Conservation (phyloP, 1,140 invertebrate species). For the Hylyphantes graminicola region DNA sequence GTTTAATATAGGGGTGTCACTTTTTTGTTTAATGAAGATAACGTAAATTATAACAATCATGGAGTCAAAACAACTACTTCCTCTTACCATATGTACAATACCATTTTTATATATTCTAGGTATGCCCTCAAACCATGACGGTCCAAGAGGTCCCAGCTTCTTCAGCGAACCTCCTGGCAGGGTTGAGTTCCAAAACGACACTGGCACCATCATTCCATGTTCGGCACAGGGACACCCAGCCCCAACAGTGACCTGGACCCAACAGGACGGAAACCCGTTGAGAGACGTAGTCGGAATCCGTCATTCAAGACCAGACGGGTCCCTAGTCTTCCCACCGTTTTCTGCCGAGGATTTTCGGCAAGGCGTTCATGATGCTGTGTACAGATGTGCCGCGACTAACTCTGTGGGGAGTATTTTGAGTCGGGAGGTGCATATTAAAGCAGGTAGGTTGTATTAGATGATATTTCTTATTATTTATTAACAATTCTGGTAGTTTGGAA, state of each 20-base stretch:
- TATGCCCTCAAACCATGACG: slow-evolving; percentile 5
- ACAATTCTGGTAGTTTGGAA: too few species aligned
- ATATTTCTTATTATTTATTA: not conserved
- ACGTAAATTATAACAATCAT: not conserved
- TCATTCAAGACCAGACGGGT: slow-evolving; percentile 71
- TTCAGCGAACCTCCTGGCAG: slow-evolving; percentile 89
- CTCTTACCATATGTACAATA: not conserved
- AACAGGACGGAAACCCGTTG: slow-evolving; percentile 73
- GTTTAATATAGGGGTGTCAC: not conserved
- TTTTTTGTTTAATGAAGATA: not conserved
- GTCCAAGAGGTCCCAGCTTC: slow-evolving; percentile 81
- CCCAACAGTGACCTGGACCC: slow-evolving; percentile 85
- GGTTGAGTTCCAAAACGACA: slow-evolving; percentile 93
- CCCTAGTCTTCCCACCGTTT: slow-evolving; percentile 68
- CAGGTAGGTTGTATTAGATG: slow-evolving; percentile 75
- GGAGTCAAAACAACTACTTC: not conserved
- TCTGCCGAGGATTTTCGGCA: slow-evolving; percentile 68
- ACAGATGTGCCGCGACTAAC: slow-evolving; percentile 79
- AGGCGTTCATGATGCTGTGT: slow-evolving; percentile 70
- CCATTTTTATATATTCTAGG: not conserved
- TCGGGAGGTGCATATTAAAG: slow-evolving; percentile 82
- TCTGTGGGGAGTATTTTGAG: slow-evolving; percentile 81
- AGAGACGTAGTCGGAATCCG: slow-evolving; percentile 78
- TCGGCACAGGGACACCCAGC: slow-evolving; percentile 89
- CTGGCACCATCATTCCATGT: slow-evolving; percentile 91